A percentile compares a stretch with the other conserved stretches of the same genome.
These are phyloP conservation scores for Micoletzkya japonica DNA, from an alignment of 2,888 invertebrate species.

Conservation along the genomic window DNA sequence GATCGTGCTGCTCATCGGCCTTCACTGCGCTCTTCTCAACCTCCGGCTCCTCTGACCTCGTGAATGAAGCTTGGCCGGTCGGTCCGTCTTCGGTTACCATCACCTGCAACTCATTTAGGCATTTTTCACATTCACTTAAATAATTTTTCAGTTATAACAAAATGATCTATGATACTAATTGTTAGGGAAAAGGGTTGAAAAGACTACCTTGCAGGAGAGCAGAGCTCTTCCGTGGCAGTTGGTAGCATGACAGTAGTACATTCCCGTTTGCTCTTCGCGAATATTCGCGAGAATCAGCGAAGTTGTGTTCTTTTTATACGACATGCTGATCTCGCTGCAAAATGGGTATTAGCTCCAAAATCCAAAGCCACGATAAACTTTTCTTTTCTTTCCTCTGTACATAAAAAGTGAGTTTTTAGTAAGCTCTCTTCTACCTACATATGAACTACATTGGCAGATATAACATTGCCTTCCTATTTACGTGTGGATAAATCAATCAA, in stretches of 20 bases:
- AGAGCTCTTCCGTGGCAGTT: constrained; percentile 45
- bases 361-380: background rate
- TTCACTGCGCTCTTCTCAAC: background rate
- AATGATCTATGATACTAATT: too few species aligned
- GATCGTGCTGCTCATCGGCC: background rate
- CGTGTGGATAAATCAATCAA: too few species aligned
- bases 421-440: too few species aligned
- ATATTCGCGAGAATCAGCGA: constrained; percentile 41
- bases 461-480: background rate
- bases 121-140: background rate
- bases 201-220: constrained; percentile 32
- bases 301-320: constrained; percentile 39
- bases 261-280: constrained; percentile 36
- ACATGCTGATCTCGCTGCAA: constrained; percentile 44
- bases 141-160: too few species aligned
- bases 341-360: too few species aligned
- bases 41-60: background rate
- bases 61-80: background rate
- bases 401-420: too few species aligned
- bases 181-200: too few species aligned
- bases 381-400: background rate
- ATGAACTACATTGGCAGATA: too few species aligned
- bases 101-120: background rate
- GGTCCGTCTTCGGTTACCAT: background rate
- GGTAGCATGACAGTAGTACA: constrained; percentile 46